Evolutionary conservation across 2,888 invertebrate genomes (phyloP).

Genomic region (Acleris cristana): DNA sequence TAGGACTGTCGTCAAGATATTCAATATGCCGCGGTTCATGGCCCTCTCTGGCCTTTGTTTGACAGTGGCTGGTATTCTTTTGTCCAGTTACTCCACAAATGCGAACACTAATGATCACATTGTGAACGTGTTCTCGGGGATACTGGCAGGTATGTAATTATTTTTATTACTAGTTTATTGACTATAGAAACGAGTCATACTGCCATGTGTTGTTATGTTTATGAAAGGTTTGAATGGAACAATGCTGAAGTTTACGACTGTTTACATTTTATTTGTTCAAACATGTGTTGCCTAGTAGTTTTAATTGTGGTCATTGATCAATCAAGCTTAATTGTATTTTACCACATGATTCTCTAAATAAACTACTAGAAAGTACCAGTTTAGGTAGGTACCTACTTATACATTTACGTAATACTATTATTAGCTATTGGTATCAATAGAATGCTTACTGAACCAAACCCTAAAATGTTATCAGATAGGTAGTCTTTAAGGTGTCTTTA

Average conservation of each 20-base stretch:
- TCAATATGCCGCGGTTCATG: constrained; percentile 84
- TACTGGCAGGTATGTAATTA: constrained; percentile 73
- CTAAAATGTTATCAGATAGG: constrained; percentile 2
- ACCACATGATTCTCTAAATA: background rate
- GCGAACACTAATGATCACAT: constrained; percentile 72
- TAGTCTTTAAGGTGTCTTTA: no score
- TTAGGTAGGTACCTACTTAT: no score
- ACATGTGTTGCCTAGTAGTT: background rate
- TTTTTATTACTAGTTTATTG: constrained; percentile 20
- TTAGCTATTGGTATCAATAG: background rate
- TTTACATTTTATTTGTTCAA: constrained; percentile 29
- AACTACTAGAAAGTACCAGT: no score
- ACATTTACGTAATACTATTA: no score
- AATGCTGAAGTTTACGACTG: constrained; percentile 31
- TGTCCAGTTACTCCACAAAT: constrained; percentile 79
- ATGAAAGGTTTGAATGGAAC: constrained; percentile 19
- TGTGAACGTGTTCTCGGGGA: constrained; percentile 78
- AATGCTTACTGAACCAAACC: constrained; percentile 5
- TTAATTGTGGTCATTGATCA: constrained; percentile 19
- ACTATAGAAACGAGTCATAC: constrained; percentile 12
- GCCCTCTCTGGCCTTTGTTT: constrained; percentile 83
- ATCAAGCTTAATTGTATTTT: background rate
- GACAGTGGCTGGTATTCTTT: constrained; percentile 82
- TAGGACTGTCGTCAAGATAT: constrained; percentile 79
- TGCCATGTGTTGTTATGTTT: constrained; percentile 9